Evolutionary conservation across 1,140 invertebrate species (phyloP), one percentile per base, ranked within the genome.

Genomic region (Pseudomyrmex flavicornis): DNA sequence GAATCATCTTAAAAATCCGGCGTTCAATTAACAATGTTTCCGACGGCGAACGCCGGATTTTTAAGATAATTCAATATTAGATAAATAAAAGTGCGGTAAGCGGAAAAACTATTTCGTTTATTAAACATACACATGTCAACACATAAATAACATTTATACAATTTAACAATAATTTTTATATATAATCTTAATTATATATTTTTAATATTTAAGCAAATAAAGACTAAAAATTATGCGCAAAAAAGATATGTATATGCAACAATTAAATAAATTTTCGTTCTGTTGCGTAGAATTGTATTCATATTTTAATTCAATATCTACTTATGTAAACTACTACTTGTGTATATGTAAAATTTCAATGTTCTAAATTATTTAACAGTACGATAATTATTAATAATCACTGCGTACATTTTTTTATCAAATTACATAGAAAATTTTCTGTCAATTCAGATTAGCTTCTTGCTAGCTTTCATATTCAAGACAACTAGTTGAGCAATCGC

Each of bases 31-130:
- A n/a, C n/a, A n/a, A n/a, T n/a, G n/a, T n/a, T 17, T 17, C 17
- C 17, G 17, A 17, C 17, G 17, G 17, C 17, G 17, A 17, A 17
- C 17, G 17, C 0, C 17, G 17, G 17, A 17, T 17, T 17, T 17
- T 17, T 17, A 17, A 17, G 17, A 17, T 17, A 17, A 68, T 79
- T 79, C 52, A 69, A 79, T 68, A 22, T 68, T 68, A 20, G 35
- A 3, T 17, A 17, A 79, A 12, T 22, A 44, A 35, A 35, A 22
- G 26, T 35, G 15, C 22, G 4, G 22, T 35, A 52, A 65, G 22
- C 13, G 2, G 22, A 75, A 46, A 48, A 17, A 26, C 48, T 63
- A 65, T 9, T 35, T 20, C 15, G 22, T 63, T 17, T 15, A 13
- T 69, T 69, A 26, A 15, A 26, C 2, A 69, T 15, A 46, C 15